phyloP scores from a whole-genome alignment of 2,888 invertebrate species.

The Lycaena phlaeas region DNA sequence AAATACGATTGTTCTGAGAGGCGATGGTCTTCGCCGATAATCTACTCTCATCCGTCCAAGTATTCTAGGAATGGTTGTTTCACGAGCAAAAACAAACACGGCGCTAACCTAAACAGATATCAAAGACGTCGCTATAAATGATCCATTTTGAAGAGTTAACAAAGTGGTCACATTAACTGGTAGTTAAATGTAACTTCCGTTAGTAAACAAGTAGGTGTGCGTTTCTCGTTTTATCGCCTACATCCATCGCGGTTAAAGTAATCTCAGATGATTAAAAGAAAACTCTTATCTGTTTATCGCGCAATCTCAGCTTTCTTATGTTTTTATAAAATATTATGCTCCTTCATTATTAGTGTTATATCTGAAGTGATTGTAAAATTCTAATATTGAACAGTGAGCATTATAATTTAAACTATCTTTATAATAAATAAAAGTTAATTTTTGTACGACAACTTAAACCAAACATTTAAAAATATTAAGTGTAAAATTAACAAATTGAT shows the following conservation, averaged over 20 bases:
- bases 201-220: neutral
- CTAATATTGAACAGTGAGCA: too few relatives aligned
- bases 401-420: too few relatives aligned
- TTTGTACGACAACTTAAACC: too few relatives aligned
- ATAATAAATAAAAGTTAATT: too few relatives aligned
- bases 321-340: neutral
- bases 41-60: too few relatives aligned
- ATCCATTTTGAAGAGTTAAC: neutral
- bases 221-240: slow-evolving; percentile 9
- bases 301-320: slow-evolving; percentile 3
- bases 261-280: slow-evolving; percentile 11
- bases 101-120: slow-evolving; percentile 3
- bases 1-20: too few relatives aligned
- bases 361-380: too few relatives aligned
- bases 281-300: slow-evolving; percentile 14
- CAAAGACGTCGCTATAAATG: slow-evolving; percentile 5
- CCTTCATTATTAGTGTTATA: neutral
- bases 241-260: slow-evolving; percentile 9
- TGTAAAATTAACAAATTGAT: too few relatives aligned
- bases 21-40: too few relatives aligned
- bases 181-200: slow-evolving; percentile 3
- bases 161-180: slow-evolving; percentile 4
- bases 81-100: slow-evolving; percentile 1
- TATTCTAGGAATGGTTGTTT: neutral
- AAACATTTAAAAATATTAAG: too few relatives aligned